phyloP scores from a whole-genome alignment of 2,113 vertebrate species.

The Perognathus longimembris region DNA sequence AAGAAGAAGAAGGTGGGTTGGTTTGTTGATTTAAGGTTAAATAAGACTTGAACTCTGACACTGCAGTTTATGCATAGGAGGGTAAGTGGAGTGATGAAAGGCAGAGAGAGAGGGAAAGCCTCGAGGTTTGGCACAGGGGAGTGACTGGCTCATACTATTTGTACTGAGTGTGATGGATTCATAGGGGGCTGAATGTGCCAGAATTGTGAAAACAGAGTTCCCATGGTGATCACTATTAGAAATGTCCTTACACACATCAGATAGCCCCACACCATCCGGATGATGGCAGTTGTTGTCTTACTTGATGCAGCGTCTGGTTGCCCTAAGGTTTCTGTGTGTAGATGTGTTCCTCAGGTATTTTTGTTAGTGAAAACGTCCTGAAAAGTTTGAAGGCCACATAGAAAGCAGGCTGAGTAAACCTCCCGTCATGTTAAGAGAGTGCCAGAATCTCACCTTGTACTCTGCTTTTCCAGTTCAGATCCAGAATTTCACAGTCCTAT shows the following conservation, averaged over 20 bases:
- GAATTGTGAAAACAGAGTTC: background rate
- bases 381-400: background rate
- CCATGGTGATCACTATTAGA: too few relatives aligned
- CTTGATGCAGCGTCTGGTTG: background rate
- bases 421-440: background rate
- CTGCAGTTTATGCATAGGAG: background rate
- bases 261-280: constrained; percentile 27
- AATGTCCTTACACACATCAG: background rate
- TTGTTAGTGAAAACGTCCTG: constrained; percentile 9
- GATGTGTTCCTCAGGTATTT: constrained; percentile 54
- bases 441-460: constrained; percentile 33
- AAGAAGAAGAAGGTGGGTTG: too few relatives aligned
- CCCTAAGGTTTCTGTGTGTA: background rate
- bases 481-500: background rate
- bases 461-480: constrained; percentile 53
- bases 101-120: background rate
- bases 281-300: background rate
- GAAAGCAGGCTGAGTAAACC: background rate
- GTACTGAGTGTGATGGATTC: too few relatives aligned
- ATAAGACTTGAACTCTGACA: background rate
- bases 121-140: background rate
- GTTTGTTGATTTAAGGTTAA: background rate
- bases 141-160: too few relatives aligned
- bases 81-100: background rate
- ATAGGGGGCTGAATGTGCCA: background rate